phyloP scores from a whole-genome alignment of 2,888 invertebrate genomes.

The Drosophila gaucha region DNA sequence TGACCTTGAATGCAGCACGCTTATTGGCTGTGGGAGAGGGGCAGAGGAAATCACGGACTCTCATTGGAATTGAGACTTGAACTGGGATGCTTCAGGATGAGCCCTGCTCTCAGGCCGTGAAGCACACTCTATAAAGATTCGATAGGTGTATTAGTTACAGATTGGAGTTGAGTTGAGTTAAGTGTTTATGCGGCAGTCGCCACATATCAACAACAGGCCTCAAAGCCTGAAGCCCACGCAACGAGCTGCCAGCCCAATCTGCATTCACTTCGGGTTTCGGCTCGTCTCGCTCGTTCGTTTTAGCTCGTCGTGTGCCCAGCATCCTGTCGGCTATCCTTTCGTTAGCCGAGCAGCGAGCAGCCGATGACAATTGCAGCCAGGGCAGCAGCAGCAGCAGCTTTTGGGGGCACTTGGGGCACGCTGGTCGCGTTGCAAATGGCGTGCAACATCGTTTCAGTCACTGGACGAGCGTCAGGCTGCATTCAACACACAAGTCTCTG shows the following conservation, averaged over 20 bases:
- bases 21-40: constrained; percentile 62
- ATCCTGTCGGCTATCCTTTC: constrained; percentile 41
- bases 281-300: neutral
- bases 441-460: constrained; percentile 67
- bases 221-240: constrained; percentile 46
- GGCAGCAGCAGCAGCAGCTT: constrained; percentile 3
- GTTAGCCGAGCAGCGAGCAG: constrained; percentile 35
- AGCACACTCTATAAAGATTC: neutral
- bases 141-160: constrained; percentile 1
- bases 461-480: constrained; percentile 73
- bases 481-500: constrained; percentile 63
- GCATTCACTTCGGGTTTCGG: neutral
- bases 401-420: constrained; percentile 14
- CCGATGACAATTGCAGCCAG: constrained; percentile 39
- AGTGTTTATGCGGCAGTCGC: constrained; percentile 3
- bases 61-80: too few species aligned
- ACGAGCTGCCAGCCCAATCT: constrained; percentile 28
- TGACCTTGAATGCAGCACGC: constrained; percentile 76
- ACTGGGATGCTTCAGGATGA: neutral
- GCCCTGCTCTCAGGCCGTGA: neutral
- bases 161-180: neutral
- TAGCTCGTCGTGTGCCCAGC: constrained; percentile 14
- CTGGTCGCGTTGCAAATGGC: constrained; percentile 57
- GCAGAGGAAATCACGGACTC: neutral
- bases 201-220: constrained; percentile 18